Evolutionary conservation across 2,113 vertebrate genomes (phyloP).

Genomic region (Meleagris gallopavo): DNA sequence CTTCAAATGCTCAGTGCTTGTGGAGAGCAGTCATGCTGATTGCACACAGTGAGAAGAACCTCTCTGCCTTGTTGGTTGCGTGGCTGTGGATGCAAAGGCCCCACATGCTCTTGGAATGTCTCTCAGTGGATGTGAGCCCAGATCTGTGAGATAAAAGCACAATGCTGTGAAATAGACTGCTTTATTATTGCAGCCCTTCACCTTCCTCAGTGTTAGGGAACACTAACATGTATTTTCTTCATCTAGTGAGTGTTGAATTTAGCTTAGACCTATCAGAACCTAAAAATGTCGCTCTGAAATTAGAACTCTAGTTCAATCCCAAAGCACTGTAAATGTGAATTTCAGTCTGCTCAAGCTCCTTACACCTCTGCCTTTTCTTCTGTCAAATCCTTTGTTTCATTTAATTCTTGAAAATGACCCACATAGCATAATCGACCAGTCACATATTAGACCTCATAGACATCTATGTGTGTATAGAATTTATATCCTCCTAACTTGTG

Average conservation of each 20-base stretch:
- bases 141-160: not conserved
- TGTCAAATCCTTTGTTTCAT: not conserved
- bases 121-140: not conserved
- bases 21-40: fast-evolving
- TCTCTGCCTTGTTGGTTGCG: not conserved
- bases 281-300: not conserved
- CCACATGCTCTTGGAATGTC: not conserved
- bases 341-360: not conserved
- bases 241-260: not conserved
- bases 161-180: fast-evolving
- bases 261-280: not conserved
- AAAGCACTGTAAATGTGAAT: not conserved
- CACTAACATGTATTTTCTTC: not conserved
- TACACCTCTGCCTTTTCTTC: not conserved
- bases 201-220: not conserved
- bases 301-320: not conserved
- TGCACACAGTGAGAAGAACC: not conserved
- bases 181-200: not conserved
- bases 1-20: fast-evolving
- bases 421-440: not conserved
- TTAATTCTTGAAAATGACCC: not conserved
- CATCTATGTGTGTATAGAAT: not conserved
- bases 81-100: not conserved
- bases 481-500: not conserved
- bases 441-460: not conserved